These are phyloP conservation scores for Neoitamus cyanurus DNA, from an alignment of 2,888 invertebrate genomes.

Conservation along the genomic window DNA sequence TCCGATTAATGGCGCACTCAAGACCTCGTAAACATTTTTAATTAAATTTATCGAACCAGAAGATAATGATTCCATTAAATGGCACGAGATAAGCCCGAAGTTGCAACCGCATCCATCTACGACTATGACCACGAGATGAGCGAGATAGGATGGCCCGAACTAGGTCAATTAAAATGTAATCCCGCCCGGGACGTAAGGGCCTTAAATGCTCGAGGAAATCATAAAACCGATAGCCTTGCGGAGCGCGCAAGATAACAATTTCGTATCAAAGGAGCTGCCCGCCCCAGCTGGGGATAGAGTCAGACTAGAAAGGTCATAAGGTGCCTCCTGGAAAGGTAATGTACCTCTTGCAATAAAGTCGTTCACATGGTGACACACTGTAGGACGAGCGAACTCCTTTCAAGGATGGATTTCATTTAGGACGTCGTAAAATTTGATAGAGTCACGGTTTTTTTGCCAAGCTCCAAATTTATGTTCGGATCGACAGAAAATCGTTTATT, in stretches of 20 bases:
- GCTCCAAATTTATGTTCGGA: neutral
- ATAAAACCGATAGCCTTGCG: slow-evolving; percentile 35
- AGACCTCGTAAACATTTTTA: slow-evolving; percentile 41
- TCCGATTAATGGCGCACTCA: slow-evolving; percentile 37
- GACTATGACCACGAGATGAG: slow-evolving; percentile 23
- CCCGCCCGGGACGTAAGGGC: neutral
- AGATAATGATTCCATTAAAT: slow-evolving; percentile 42
- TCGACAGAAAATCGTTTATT: slow-evolving; percentile 29
- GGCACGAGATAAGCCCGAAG: slow-evolving; percentile 32
- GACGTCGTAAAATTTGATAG: slow-evolving; percentile 35
- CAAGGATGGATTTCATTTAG: slow-evolving; percentile 29
- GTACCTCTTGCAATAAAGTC: neutral
- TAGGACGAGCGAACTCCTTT: neutral
- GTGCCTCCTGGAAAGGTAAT: neutral
- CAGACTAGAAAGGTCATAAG: slow-evolving; percentile 15
- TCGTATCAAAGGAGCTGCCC: neutral
- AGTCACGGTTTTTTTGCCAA: neutral
- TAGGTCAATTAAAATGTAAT: slow-evolving; percentile 41
- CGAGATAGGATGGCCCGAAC: neutral
- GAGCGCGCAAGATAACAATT: slow-evolving; percentile 17
- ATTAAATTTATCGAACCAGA: slow-evolving; percentile 42
- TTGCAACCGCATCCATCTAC: slow-evolving; percentile 38
- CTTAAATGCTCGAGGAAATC: neutral
- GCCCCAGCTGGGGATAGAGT: neutral
- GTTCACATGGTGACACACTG: slow-evolving; percentile 33